phyloP scores from a whole-genome alignment of 1,140 invertebrate genomes.

The Bemisia tabaci region DNA sequence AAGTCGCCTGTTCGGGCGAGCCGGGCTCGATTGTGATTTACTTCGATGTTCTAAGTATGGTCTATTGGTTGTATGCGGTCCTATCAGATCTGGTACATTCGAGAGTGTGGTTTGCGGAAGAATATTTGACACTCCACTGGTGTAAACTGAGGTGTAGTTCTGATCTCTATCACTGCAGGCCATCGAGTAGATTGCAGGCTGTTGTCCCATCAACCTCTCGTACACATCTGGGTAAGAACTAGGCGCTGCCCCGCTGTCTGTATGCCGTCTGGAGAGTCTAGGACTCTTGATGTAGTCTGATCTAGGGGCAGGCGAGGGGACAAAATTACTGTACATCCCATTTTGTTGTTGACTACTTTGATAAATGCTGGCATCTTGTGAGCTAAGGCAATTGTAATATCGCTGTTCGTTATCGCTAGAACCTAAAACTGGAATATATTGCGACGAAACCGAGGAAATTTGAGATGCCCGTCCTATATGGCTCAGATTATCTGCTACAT shows the following conservation, averaged over 20 bases:
- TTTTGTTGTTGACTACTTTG: slow-evolving; percentile 6
- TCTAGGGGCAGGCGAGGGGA: slow-evolving; percentile 35
- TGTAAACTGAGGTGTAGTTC: slow-evolving; percentile 53
- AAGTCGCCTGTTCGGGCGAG: background rate
- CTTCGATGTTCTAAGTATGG: slow-evolving; percentile 2
- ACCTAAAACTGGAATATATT: slow-evolving; percentile 25
- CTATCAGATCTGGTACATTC: slow-evolving; percentile 46
- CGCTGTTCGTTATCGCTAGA: slow-evolving; percentile 18
- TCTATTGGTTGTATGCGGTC: slow-evolving; percentile 42
- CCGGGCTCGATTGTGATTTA: background rate
- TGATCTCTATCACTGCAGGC: slow-evolving; percentile 52
- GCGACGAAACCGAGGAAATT: slow-evolving; percentile 1
- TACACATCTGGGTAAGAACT: background rate
- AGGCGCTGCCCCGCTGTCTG: slow-evolving; percentile 16
- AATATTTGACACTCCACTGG: slow-evolving; percentile 42
- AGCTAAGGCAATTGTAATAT: slow-evolving; percentile 35
- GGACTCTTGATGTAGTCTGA: slow-evolving; percentile 32
- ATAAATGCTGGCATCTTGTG: slow-evolving; percentile 32
- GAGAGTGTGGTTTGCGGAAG: slow-evolving; percentile 39
- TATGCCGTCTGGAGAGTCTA: slow-evolving; percentile 9
- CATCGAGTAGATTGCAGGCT: slow-evolving; percentile 56
- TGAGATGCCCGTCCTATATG: slow-evolving; percentile 14
- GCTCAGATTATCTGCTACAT: slow-evolving; percentile 11
- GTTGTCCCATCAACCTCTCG: slow-evolving; percentile 39
- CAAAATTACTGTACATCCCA: slow-evolving; percentile 26